Base-by-base conservation (phyloP, 1,140 invertebrate genomes). In the Bicyclus anynana region DNA sequence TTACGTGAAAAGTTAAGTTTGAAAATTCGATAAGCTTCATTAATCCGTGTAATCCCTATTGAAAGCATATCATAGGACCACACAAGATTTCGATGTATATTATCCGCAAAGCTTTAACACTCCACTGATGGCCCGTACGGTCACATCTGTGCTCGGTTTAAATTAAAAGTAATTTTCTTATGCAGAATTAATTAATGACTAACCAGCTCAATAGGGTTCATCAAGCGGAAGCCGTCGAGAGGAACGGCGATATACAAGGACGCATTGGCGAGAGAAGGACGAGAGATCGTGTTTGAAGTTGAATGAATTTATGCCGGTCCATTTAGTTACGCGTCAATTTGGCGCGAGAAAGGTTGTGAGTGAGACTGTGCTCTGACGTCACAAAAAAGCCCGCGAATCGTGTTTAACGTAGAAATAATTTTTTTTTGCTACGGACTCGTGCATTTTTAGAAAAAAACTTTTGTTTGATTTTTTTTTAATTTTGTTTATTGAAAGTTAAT, bases 121-220 rank as follows among this genome's bases (percentile, higher is more conserved):
- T 62, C 58, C 58, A 62, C 52, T 55, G 56, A 59, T 50, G 35
- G 54, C 35, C 54, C 60, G 53, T 53, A 59, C 58, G 38, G 59
- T 69, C 54, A 74, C 80, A 86, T 84, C 81, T 83, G 82, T 79
- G 74, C 67, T 74, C 72, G 63, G 74, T 76, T 82, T 84, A 86
- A 87, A 86, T 87, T 86, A 87, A 87, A 87, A 87, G 76, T 85
- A 85, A 87, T 87, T 87, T 87, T 87, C 83, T 84, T 87, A 87
- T 86, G 84, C 83, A 86, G 84, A 87, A 86, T 87, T 87, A 87
- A 87, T 86, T 87, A 87, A 86, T 86, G 81, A 87, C 81, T 87
- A 87, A 87, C 84, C 81, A 87, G 84, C 84, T 84, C 81, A 87
- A 87, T 87, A 84, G 84, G 78, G 80, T 87, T 86, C 82, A 80